Evolutionary conservation across 2,888 invertebrate species (phyloP).

Genomic region (Icerya purchasi): DNA sequence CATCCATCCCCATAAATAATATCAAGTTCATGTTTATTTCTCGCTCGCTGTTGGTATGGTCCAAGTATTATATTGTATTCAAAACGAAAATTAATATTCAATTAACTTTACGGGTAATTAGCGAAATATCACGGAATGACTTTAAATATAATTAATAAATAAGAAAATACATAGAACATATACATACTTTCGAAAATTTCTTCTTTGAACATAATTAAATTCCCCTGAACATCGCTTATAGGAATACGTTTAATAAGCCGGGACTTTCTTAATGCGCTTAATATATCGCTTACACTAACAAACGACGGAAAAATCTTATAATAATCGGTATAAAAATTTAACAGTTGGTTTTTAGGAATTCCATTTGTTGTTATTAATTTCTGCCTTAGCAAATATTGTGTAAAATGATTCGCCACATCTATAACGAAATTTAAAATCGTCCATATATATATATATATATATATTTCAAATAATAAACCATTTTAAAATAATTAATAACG

Average conservation of each 20-base stretch:
- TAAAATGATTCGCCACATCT: not conserved
- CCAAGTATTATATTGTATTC: no score
- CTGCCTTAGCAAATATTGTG: not conserved
- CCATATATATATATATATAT: no score
- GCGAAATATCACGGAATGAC: no score
- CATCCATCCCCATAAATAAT: no score
- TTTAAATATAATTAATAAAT: no score
- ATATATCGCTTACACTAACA: not conserved
- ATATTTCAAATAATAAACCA: no score
- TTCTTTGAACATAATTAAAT: not conserved
- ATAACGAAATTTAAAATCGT: not conserved
- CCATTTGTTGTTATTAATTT: not conserved
- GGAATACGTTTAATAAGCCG: not conserved
- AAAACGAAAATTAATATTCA: no score
- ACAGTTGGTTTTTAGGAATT: not conserved
- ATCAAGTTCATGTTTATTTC: no score
- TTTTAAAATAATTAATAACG: no score
- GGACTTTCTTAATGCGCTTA: not conserved
- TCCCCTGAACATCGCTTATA: not conserved
- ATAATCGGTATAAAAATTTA: not conserved
- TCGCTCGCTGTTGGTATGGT: no score
- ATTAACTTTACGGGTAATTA: no score
- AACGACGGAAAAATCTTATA: not conserved
- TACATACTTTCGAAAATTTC: not conserved
- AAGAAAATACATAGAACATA: no score